Conservation (phyloP, 2,797 vertebrate species). For the Sphenodon punctatus region DNA sequence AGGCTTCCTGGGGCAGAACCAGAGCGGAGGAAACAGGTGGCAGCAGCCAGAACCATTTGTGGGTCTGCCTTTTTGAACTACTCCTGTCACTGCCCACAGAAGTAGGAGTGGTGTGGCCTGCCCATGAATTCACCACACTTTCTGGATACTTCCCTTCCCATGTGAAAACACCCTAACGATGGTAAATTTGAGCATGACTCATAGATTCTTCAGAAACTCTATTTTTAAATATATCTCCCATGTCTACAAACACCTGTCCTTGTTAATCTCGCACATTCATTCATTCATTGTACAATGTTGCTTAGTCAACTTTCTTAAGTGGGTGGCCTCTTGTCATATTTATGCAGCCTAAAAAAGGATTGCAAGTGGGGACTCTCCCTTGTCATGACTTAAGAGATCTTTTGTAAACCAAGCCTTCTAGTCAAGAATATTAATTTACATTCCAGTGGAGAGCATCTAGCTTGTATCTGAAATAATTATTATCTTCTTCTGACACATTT, state of each 20-base stretch:
- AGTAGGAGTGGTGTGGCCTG: too few species aligned
- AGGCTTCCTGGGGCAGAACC: too few species aligned
- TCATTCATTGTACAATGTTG: neutral
- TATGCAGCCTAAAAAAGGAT: neutral
- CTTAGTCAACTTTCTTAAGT: neutral
- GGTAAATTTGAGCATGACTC: too few species aligned
- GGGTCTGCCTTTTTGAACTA: too few species aligned
- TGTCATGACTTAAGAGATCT: neutral
- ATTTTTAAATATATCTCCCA: neutral
- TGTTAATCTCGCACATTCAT: neutral
- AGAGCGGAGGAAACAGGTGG: too few species aligned
- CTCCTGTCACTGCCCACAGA: too few species aligned
- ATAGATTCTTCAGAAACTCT: neutral
- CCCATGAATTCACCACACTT: too few species aligned
- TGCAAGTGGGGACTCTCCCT: neutral
- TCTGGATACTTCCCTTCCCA: too few species aligned
- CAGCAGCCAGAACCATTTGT: too few species aligned
- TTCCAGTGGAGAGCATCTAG: conserved; percentile 63
- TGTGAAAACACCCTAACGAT: too few species aligned
- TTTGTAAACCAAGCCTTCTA: conserved; percentile 29
- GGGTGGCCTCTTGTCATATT: neutral
- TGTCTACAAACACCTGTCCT: neutral
- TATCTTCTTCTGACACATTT: conserved; percentile 73
- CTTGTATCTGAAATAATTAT: conserved; percentile 68
- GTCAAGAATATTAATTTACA: conserved; percentile 50